These are phyloP conservation scores for Pterocles gutturalis DNA, from an alignment of 2,113 vertebrate species.

Conservation along the genomic window DNA sequence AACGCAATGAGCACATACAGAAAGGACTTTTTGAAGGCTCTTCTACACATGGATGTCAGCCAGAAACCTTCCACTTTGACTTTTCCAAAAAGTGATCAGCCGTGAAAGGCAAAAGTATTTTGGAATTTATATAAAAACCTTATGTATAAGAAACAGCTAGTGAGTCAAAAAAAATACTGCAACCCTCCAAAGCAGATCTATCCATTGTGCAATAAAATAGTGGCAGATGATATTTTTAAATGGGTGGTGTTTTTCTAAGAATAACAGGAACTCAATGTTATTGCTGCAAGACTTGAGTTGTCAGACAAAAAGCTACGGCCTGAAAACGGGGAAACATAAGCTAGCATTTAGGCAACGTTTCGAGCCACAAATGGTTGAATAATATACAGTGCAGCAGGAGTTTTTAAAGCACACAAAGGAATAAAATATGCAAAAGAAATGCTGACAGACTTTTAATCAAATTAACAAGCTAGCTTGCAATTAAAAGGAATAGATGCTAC, in stretches of 20 bases:
- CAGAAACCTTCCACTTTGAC: constrained; percentile 2
- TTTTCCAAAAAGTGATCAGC: not conserved
- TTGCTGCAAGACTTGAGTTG: constrained; percentile 30
- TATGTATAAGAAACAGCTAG: not conserved
- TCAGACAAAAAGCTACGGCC: not conserved
- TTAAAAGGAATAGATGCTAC: not conserved
- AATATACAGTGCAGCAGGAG: not conserved
- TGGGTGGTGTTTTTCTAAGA: constrained; percentile 14
- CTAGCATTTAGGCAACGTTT: constrained; percentile 36
- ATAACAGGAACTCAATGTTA: not conserved
- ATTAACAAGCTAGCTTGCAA: not conserved
- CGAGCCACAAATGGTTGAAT: constrained; percentile 46
- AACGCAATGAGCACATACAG: not conserved
- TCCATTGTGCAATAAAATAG: not conserved
- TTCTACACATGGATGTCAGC: not conserved
- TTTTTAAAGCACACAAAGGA: not conserved
- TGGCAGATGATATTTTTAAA: constrained; percentile 31
- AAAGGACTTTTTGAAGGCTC: not conserved
- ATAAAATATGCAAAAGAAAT: not conserved
- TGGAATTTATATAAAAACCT: not conserved
- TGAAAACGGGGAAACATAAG: constrained; percentile 35
- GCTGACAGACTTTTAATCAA: not conserved
- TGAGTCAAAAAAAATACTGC: not conserved
- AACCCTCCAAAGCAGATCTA: not conserved
- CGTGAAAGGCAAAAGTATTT: not conserved